phyloP scores from a whole-genome alignment of 1,140 invertebrate species.

The Philopotamus ludificatus region DNA sequence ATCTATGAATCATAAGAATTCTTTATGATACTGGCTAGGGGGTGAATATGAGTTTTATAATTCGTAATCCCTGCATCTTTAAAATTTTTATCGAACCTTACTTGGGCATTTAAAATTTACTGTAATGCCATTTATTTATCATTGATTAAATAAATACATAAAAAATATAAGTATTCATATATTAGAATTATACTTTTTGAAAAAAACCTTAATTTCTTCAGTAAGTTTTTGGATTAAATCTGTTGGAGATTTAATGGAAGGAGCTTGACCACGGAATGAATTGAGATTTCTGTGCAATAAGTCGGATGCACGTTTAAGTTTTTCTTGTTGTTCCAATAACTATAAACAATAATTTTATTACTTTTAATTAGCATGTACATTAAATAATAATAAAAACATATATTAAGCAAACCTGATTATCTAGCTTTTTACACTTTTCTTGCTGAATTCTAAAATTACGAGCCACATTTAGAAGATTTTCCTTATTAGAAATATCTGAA shows the following conservation, averaged over 20 bases:
- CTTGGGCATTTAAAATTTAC: no score
- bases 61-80: no score
- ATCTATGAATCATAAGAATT: no score
- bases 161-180: neutral
- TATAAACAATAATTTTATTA: constrained; percentile 40
- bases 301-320: constrained; percentile 51
- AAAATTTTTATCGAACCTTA: no score
- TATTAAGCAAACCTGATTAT: constrained; percentile 43
- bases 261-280: constrained; percentile 54
- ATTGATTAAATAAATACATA: neutral
- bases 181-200: neutral
- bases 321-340: constrained; percentile 52
- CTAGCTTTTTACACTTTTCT: constrained; percentile 72
- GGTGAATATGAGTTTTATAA: no score
- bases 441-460: constrained; percentile 68
- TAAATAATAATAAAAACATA: constrained; percentile 44
- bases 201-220: constrained; percentile 69
- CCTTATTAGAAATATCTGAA: constrained; percentile 51
- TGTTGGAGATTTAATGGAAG: constrained; percentile 53
- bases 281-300: constrained; percentile 53
- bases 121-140: no score
- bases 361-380: neutral
- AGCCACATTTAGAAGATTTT: constrained; percentile 49
- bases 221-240: constrained; percentile 67
- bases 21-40: no score